Percentiles rank a stretch among this genome's conserved stretches.
Evolutionary conservation across 2,888 invertebrate species (phyloP).

Genomic region (Gibbula magus): DNA sequence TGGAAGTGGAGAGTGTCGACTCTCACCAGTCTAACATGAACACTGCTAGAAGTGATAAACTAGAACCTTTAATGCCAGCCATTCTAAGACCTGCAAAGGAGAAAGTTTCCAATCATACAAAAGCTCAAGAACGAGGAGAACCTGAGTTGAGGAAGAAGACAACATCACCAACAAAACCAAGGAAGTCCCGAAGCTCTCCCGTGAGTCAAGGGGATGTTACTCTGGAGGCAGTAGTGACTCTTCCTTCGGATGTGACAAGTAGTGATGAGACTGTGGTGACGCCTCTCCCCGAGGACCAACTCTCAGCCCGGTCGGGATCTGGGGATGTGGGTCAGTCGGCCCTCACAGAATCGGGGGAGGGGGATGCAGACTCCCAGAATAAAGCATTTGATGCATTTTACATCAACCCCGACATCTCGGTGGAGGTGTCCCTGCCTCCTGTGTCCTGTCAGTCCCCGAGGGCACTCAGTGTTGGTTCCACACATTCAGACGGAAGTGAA

Average conservation of each 20-base stretch:
- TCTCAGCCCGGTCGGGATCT: conserved; percentile 22
- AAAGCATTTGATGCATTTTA: conserved; percentile 37
- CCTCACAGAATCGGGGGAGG: not conserved
- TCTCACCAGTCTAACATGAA: conserved; percentile 16
- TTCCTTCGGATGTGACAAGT: conserved; percentile 18
- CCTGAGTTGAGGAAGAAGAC: conserved; percentile 41
- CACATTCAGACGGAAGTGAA: conserved; percentile 22
- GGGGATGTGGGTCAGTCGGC: not conserved
- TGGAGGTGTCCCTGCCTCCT: conserved; percentile 22
- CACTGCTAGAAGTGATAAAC: conserved; percentile 19
- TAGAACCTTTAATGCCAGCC: conserved; percentile 77
- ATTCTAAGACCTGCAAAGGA: conserved; percentile 81
- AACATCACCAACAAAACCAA: conserved; percentile 49
- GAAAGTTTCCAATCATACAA: conserved; percentile 80
- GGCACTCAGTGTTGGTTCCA: not conserved
- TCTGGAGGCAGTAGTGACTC: conserved; percentile 8
- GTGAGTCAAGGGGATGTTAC: conserved; percentile 13
- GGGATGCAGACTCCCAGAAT: not conserved
- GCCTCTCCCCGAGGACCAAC: conserved; percentile 48
- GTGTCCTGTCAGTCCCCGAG: not conserved
- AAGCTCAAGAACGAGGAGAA: conserved; percentile 82
- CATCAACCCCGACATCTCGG: conserved; percentile 34
- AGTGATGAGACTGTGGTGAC: conserved; percentile 47
- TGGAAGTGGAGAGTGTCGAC: conserved; percentile 60
- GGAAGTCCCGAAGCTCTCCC: conserved; percentile 32